Base-by-base conservation (phyloP, 2,797 vertebrate genomes). In the Falco novaeseelandiae region DNA sequence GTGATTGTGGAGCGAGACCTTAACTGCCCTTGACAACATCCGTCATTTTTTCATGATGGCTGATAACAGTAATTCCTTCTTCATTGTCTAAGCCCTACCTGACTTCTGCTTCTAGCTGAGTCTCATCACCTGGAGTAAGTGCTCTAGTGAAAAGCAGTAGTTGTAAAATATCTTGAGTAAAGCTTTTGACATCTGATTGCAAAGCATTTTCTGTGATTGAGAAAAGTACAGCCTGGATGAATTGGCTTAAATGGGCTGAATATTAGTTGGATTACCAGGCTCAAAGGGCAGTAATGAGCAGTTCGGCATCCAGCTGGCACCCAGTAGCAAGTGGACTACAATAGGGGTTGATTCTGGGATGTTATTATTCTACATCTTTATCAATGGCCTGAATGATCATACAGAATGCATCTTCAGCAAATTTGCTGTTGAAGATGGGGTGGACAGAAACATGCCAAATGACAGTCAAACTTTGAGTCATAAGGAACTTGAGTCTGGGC, bases 211-310 rank as follows among this genome's bases (percentile, higher is more conserved):
- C 77, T 66, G 19, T 89, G 93, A 93, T 82, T 92, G 83, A 88
- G 94, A 86, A 95, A 96, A 97, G 46, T 65, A 83, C 69, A 79
- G 54, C 22, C 58, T 86, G 72, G 16, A 93, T 95, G 90, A 96
- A 96, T 95, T 85, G 42, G 22, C 8, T 90, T 90, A 90, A 94
- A 90, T 95, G 66, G 93, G 32, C 44, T 86, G 76, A 87, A 83
- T 94, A 97, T 97, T 96, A 93, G 90, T 71, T 84, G 72, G 88
- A 94, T 96, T 91, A 96, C 77, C 70, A 86, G 88, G 26, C 52
- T 96, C 54, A 96, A 90, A 96, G 94, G 91, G 85, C 90, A 94
- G 12, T 86, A 93, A 95, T 94, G 83, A 95, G 88, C 71, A 93
- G 93, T 52, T 90, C 65, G 67, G 61, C 76, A 88, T 86, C 91